Evolutionary conservation across 2,113 vertebrate genomes (phyloP).

Genomic region (Machaerirhynchus nigripectus): DNA sequence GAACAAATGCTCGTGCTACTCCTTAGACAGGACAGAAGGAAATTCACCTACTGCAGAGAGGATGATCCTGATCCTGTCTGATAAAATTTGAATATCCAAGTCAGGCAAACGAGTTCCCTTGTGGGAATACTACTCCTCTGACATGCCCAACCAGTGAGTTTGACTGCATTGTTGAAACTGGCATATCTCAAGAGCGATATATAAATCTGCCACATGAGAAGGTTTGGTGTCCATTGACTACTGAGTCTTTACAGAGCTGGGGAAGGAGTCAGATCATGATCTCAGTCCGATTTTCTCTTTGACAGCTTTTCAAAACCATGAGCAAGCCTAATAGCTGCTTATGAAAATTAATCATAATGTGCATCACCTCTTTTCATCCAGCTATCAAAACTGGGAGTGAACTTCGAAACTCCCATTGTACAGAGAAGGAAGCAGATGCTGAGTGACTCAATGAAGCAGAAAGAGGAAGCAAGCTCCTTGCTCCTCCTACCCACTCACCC

Average conservation of each 20-base stretch:
- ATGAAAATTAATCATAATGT: constrained; percentile 1
- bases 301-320: constrained; percentile 7
- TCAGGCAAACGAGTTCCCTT: neutral
- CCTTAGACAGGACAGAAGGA: neutral
- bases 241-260: neutral
- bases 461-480: neutral
- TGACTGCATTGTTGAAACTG: neutral
- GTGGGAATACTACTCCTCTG: neutral
- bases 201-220: neutral
- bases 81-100: constrained; percentile 15
- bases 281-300: constrained; percentile 10
- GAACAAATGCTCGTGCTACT: neutral
- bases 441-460: neutral
- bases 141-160: neutral
- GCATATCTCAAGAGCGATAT: neutral
- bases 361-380: constrained; percentile 18
- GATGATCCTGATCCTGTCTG: constrained; percentile 2
- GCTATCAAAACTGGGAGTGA: constrained; percentile 19
- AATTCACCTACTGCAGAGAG: neutral
- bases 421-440: neutral
- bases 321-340: constrained; percentile 21
- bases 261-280: constrained; percentile 12
- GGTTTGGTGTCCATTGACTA: neutral
- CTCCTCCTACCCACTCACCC: neutral
- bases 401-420: neutral